Percentiles rank a stretch among this genome's conserved stretches.
Evolutionary conservation across 2,113 vertebrate species (phyloP).

Genomic region (Larimichthys polyactis): DNA sequence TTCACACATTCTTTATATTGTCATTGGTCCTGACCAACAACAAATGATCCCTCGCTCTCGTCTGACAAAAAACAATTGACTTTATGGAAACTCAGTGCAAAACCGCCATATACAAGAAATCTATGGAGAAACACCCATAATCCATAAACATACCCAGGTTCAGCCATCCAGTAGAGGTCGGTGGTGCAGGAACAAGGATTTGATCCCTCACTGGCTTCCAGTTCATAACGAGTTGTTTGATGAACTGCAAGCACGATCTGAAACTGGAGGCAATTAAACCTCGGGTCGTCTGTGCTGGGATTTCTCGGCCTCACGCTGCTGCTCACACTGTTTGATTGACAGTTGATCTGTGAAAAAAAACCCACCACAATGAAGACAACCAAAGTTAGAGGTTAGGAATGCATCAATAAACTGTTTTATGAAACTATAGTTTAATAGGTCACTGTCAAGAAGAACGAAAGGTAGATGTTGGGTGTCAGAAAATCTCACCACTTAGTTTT

Average conservation of each 20-base stretch:
- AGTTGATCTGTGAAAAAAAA: not conserved
- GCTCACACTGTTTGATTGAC: not conserved
- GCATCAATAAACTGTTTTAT: not conserved
- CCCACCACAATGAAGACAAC: not conserved
- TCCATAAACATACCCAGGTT: no score
- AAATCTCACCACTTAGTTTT: constrained; percentile 18
- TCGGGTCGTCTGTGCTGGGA: not conserved
- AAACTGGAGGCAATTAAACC: not conserved
- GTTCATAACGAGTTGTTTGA: not conserved
- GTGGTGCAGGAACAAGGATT: not conserved
- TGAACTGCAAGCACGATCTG: not conserved
- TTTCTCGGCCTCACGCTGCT: not conserved
- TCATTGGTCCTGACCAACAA: no score
- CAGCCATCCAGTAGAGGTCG: no score
- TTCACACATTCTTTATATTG: no score
- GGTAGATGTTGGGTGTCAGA: constrained; percentile 7
- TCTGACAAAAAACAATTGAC: not conserved
- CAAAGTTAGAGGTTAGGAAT: not conserved
- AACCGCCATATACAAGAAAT: no score
- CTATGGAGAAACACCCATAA: no score
- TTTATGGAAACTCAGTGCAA: no score
- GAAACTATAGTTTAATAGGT: not conserved
- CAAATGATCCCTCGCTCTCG: not conserved
- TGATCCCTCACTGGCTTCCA: constrained; percentile 2
- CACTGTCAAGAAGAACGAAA: not conserved